Base-by-base conservation (phyloP, 2,113 vertebrate genomes). In the Elgaria multicarinata region DNA sequence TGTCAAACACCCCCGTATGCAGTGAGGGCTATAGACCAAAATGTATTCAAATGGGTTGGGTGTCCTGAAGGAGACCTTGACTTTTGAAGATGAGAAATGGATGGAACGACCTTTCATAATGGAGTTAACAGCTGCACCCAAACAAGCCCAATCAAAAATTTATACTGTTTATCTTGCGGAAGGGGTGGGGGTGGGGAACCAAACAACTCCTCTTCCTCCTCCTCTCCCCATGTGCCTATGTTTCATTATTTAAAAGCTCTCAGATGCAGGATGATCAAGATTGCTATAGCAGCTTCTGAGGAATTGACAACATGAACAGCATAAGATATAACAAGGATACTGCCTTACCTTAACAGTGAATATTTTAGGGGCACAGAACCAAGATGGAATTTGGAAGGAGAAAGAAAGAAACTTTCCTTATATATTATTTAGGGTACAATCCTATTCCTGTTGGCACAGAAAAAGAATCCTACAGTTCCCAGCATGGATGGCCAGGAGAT, bases 211-310 rank as follows among this genome's bases (percentile, higher is more conserved):
- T 53, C 62, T 14, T 33, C 42, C 66, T 24, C 44, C 67, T 85
- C 14, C 53, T 24, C n/a, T 78, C 64, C 39, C 24, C 85, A 33
- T 55, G 78, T 66, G 85, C 42, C 85, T 87, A 8, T 74, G 69
- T 82, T 90, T 67, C 58, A 90, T 87, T 76, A 90, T 82, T 76
- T 50, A 87, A 81, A 82, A 26, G 78, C 12, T 82, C n/a, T 90
- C 58, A 53, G 36, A 82, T 39, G 77, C 26, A 74, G 33, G 46
- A 86, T 75, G 74, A 81, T 74, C 77, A 80, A 81, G 46, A 66
- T 24, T 75, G 69, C 26, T 46, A 6, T 26, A 83, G 89, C 64
- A 79, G 71, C 58, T 64, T 86, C 55, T 80, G 55, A 81, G 33
- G 42, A 42, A 78, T 16, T 9, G 58, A 53, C 18, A 85, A 10